These are phyloP conservation scores for Pygoscelis adeliae DNA, from an alignment of 2,113 vertebrate species.

Conservation along the genomic window DNA sequence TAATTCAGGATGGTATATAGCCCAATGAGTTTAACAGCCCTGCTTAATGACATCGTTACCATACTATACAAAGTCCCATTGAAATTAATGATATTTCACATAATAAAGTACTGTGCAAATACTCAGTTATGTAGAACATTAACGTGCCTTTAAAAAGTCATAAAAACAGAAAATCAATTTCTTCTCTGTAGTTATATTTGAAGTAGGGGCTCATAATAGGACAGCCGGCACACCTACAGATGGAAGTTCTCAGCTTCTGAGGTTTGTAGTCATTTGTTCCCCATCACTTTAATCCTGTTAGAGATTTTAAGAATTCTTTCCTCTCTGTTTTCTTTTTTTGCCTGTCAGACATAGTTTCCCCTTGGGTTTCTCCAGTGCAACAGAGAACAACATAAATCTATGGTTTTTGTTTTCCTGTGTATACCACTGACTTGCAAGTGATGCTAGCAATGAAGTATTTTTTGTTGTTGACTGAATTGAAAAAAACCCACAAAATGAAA, in stretches of 20 bases:
- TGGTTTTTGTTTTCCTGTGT: not conserved
- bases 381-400: not conserved
- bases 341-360: not conserved
- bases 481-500: not conserved
- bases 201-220: not conserved
- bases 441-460: not conserved
- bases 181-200: constrained; percentile 5
- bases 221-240: not conserved
- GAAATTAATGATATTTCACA: constrained; percentile 65
- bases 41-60: constrained; percentile 49
- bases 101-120: constrained; percentile 58
- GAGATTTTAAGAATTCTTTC: not conserved
- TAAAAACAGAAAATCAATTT: constrained; percentile 37
- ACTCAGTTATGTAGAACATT: constrained; percentile 30
- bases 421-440: not conserved
- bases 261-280: not conserved
- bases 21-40: constrained; percentile 42
- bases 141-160: constrained; percentile 42
- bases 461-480: not conserved
- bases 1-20: constrained; percentile 32
- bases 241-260: not conserved
- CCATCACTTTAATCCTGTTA: not conserved
- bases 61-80: constrained; percentile 45
- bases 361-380: not conserved
- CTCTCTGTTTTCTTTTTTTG: not conserved